Conservation (phyloP, 2,113 vertebrate genomes). For the Drymodes brunneopygia region DNA sequence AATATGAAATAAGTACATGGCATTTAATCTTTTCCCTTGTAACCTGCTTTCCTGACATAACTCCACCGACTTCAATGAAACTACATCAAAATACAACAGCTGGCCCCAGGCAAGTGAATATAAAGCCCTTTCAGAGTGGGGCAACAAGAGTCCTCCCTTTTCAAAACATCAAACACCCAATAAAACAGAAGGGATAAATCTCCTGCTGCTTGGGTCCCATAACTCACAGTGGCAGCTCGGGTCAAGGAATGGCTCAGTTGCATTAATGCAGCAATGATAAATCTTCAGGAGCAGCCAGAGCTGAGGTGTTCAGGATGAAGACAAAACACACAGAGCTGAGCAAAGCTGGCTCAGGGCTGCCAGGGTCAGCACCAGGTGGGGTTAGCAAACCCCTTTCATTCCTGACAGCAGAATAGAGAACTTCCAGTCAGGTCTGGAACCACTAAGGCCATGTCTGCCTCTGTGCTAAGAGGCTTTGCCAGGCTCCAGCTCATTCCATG, state of each 20-base stretch:
- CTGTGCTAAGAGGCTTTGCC: background rate
- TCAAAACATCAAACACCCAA: background rate
- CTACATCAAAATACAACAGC: background rate
- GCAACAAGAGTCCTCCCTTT: background rate
- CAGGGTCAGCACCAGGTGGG: background rate
- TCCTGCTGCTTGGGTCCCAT: background rate
- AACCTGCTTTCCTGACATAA: background rate
- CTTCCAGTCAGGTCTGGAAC: background rate
- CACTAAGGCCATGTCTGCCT: background rate
- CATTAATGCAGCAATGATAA: background rate
- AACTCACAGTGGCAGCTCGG: background rate
- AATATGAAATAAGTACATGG: background rate
- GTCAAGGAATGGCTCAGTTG: background rate
- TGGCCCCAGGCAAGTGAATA: background rate
- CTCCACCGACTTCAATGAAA: background rate
- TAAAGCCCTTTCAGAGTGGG: background rate
- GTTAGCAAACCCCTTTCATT: background rate
- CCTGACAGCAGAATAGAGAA: background rate
- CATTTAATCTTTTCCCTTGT: background rate
- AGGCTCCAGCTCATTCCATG: background rate
- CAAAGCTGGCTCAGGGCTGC: background rate
- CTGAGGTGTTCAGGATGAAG: background rate
- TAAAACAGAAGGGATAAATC: slow-evolving; percentile 31
- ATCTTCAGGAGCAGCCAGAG: background rate
- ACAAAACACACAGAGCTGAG: accelerated